Evolutionary conservation across 1,140 invertebrate species (phyloP).

Genomic region (Drosophila arawakana): DNA sequence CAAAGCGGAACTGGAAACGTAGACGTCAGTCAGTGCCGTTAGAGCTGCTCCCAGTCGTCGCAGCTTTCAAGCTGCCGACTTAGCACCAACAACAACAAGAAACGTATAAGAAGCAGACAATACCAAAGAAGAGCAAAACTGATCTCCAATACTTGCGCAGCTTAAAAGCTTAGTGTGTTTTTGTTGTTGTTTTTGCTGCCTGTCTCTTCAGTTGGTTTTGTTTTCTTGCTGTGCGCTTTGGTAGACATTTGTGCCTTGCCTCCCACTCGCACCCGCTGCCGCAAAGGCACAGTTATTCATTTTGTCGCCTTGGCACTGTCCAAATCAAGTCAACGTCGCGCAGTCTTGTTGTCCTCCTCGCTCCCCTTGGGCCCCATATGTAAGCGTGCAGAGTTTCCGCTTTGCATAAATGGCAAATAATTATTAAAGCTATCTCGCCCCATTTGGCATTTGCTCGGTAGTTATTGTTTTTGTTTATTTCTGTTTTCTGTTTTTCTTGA

Average conservation of each 20-base stretch:
- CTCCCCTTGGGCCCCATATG: background rate
- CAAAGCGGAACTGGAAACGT: constrained; percentile 77
- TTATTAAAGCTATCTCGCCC: constrained; percentile 53
- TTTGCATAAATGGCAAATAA: constrained; percentile 62
- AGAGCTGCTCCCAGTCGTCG: constrained; percentile 56
- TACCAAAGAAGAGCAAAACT: constrained; percentile 16
- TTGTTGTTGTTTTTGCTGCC: constrained; percentile 1
- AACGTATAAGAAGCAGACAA: constrained; percentile 32
- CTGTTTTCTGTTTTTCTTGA: constrained; percentile 12
- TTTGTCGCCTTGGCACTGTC: constrained; percentile 41
- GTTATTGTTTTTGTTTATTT: constrained; percentile 11
- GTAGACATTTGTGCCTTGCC: constrained; percentile 38
- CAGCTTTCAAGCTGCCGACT: constrained; percentile 55
- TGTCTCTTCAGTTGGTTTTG: constrained; percentile 18
- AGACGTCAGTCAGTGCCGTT: constrained; percentile 67
- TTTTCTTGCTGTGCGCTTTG: constrained; percentile 37
- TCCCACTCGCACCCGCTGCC: constrained; percentile 22
- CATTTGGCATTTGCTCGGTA: constrained; percentile 41
- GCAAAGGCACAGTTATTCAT: constrained; percentile 22
- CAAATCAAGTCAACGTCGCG: constrained; percentile 48
- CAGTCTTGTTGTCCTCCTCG: background rate
- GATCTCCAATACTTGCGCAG: constrained; percentile 32
- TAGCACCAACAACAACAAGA: constrained; percentile 31
- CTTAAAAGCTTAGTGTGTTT: constrained; percentile 36
- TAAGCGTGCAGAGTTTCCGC: constrained; percentile 23